A percentile compares a stretch with the other conserved stretches of the same genome.
phyloP scores from a whole-genome alignment of 2,797 vertebrate species.

The Otolemur crassicaudatus region DNA sequence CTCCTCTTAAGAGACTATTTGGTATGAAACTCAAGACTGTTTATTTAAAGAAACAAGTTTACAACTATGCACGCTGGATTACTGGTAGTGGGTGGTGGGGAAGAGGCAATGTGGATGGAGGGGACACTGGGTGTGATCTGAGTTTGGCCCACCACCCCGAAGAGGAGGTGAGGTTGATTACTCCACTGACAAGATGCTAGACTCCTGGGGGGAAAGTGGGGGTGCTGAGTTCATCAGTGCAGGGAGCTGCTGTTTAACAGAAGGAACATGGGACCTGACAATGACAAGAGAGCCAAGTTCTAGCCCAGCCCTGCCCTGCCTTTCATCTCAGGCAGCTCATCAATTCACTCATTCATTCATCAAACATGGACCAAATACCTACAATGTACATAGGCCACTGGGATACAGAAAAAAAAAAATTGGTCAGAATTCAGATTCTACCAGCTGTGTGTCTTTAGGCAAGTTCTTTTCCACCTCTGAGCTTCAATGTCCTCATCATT shows the following conservation, averaged over 20 bases:
- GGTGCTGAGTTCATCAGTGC: background rate
- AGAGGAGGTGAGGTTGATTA: background rate
- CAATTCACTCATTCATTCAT: background rate
- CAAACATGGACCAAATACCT: background rate
- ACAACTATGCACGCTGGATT: conserved; percentile 74
- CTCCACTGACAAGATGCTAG: background rate
- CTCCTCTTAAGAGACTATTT: conserved; percentile 82
- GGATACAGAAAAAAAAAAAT: background rate
- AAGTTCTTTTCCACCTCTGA: background rate
- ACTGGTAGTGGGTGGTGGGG: conserved; percentile 63
- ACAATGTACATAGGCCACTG: background rate
- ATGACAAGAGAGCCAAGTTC: background rate
- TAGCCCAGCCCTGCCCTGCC: background rate
- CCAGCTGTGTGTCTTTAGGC: background rate
- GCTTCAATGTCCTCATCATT: background rate
- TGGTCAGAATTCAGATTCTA: background rate
- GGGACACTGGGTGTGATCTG: background rate
- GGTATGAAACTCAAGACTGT: conserved; percentile 82
- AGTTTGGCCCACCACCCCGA: conserved; percentile 13
- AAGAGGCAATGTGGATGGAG: conserved; percentile 53
- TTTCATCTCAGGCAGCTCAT: background rate
- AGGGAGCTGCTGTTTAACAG: background rate
- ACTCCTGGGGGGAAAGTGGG: background rate
- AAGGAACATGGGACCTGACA: background rate
- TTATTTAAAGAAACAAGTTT: conserved; percentile 84